Base-by-base conservation (phyloP, 2,888 invertebrate species). In the Halictus quadricinctus region DNA sequence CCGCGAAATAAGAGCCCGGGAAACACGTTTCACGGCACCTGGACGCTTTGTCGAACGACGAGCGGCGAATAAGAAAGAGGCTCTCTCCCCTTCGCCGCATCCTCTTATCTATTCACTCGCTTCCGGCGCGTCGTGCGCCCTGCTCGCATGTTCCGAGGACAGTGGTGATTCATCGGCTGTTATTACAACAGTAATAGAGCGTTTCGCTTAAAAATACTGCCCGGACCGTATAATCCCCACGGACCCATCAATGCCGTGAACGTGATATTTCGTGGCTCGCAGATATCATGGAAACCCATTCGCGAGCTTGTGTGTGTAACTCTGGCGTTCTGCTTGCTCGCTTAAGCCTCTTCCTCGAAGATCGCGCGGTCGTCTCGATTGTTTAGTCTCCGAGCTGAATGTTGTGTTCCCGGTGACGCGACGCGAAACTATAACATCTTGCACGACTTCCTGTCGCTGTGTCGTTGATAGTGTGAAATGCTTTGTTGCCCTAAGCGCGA, bases 121-220 rank as follows among this genome's bases (percentile, higher is more conserved):
- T 88, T 88, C 87, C 88, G 83, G 88, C 76, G 88, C 75, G 83
- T 21, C 85, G 83, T 86, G 81, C 84, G 85, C 84, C 87, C 87
- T 76, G 76, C 82, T 72, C 81, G 79, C 84, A 73, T 87, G 88
- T 90, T 90, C 89, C 90, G 87, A 90, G 88, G 90, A 88, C 88
- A 83, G 66, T 21, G 81, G 87, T 91, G 92, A 92, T 91, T 92
- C 91, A 92, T 93, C 90, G 91, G 87, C 89, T 89, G 90, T 92
- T 92, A 92, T 92, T 92, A 92, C 89, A 88, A 81, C 85, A 86
- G 18, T 92, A 92, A 92, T 92, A 91, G 91, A 92, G 88, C 91
- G 88, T 88, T 79, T 86, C 90, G 88, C 79, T 88, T 88, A 90
- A 91, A 91, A 91, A 92, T 92, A 69, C 36, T 41, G 18, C 41